Evolutionary conservation across 2,797 vertebrate species (phyloP).

Genomic region (Platyrinchus mystaceus): DNA sequence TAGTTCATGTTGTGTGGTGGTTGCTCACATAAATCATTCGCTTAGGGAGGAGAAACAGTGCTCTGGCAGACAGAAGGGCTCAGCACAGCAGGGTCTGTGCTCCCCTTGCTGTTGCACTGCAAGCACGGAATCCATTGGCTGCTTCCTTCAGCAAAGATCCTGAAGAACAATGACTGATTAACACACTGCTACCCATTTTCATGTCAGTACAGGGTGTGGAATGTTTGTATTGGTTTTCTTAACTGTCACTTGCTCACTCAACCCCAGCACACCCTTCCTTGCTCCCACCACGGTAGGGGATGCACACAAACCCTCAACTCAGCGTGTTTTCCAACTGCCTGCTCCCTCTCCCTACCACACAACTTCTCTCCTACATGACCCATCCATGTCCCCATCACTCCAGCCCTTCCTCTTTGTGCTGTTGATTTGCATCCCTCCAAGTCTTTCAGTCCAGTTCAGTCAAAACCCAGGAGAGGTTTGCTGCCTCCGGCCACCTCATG

Average conservation of each 20-base stretch:
- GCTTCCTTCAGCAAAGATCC: neutral
- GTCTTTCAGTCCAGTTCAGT: neutral
- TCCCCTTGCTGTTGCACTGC: neutral
- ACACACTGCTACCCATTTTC: neutral
- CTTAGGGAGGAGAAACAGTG: neutral
- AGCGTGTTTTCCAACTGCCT: rapidly evolving
- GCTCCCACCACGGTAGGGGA: rapidly evolving
- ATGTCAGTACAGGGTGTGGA: neutral
- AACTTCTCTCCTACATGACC: neutral
- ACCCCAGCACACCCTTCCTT: neutral
- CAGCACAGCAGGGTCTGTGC: neutral
- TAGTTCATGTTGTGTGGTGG: neutral
- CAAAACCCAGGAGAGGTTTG: neutral
- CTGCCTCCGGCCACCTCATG: rapidly evolving
- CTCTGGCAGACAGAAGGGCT: neutral
- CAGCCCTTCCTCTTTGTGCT: neutral
- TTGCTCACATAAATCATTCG: neutral
- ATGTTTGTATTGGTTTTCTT: neutral
- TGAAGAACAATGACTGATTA: neutral
- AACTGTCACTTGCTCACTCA: neutral
- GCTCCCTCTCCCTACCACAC: neutral
- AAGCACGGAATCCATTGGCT: neutral
- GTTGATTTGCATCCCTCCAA: neutral
- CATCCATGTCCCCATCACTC: neutral
- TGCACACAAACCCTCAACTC: neutral